Conservation (phyloP, 2,888 invertebrate genomes). For the Miltochrista miniata region DNA sequence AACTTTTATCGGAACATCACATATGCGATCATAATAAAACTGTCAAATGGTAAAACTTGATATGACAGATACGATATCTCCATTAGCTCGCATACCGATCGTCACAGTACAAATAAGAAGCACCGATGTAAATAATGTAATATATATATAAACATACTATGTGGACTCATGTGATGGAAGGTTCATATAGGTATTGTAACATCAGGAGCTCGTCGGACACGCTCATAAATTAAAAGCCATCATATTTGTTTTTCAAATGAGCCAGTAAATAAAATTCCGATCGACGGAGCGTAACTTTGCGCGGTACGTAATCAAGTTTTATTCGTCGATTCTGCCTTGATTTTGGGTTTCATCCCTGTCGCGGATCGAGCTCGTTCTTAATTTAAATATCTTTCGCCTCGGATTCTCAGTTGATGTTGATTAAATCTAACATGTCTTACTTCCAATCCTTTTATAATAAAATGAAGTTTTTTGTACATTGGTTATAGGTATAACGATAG, state of each 20-base stretch:
- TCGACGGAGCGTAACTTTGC: conserved; percentile 73
- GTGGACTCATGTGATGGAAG: conserved; percentile 8
- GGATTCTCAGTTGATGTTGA: conserved; percentile 59
- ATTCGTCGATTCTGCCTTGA: conserved; percentile 73
- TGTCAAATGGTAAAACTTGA: conserved; percentile 69
- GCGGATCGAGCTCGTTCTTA: conserved; percentile 55
- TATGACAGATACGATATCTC: conserved; percentile 77
- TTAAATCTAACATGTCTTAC: conserved; percentile 58
- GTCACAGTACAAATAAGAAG: conserved; percentile 67
- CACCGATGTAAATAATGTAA: conserved; percentile 40
- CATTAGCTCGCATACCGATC: conserved; percentile 68
- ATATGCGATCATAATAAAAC: conserved; percentile 71
- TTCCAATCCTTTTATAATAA: conserved; percentile 23
- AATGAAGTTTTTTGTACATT: conserved; percentile 12
- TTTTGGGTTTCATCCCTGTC: conserved; percentile 59
- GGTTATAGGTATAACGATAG: conserved; percentile 14
- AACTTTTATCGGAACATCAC: conserved; percentile 64
- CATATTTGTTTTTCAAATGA: conserved; percentile 77
- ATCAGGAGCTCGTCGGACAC: conserved; percentile 53
- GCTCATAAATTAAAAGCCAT: conserved; percentile 78
- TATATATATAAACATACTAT: conserved; percentile 53
- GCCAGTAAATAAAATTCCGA: conserved; percentile 75
- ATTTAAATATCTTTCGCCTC: conserved; percentile 66
- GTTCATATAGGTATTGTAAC: conserved; percentile 46
- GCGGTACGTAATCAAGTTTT: conserved; percentile 77